A percentile compares a stretch with the other conserved stretches of the same genome.
These are phyloP conservation scores for Micrastur ruficollis DNA, from an alignment of 2,797 vertebrate genomes.

Conservation along the genomic window DNA sequence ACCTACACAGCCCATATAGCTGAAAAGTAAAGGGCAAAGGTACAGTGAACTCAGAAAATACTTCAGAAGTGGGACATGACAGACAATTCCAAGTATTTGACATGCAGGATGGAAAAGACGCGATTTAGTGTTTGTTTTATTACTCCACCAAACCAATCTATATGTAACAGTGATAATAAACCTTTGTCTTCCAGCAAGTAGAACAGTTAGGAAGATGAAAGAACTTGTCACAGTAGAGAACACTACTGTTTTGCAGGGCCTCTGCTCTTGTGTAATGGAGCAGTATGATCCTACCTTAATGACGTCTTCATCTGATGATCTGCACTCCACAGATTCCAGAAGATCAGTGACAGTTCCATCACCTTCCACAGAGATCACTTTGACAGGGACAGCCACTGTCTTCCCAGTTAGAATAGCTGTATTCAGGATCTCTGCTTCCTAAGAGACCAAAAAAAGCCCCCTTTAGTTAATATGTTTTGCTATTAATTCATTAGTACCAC, in stretches of 20 bases:
- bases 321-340: conserved; percentile 86
- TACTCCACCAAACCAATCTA: neutral
- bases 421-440: conserved; percentile 94
- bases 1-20: neutral
- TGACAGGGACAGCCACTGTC: conserved; percentile 87
- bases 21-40: neutral
- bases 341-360: conserved; percentile 84
- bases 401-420: conserved; percentile 90
- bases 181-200: neutral
- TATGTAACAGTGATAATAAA: neutral
- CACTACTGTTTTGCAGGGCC: neutral
- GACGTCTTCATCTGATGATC: conserved; percentile 87
- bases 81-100: neutral
- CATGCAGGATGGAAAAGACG: neutral
- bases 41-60: neutral
- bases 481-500: neutral
- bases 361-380: conserved; percentile 86
- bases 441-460: neutral
- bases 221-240: neutral
- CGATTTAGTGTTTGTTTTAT: neutral
- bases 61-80: neutral
- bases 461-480: neutral
- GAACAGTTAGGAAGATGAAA: neutral
- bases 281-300: conserved; percentile 81
- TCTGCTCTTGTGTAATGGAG: neutral